Base-by-base conservation (phyloP, 2,113 vertebrate species). In the Helogale parvula region DNA sequence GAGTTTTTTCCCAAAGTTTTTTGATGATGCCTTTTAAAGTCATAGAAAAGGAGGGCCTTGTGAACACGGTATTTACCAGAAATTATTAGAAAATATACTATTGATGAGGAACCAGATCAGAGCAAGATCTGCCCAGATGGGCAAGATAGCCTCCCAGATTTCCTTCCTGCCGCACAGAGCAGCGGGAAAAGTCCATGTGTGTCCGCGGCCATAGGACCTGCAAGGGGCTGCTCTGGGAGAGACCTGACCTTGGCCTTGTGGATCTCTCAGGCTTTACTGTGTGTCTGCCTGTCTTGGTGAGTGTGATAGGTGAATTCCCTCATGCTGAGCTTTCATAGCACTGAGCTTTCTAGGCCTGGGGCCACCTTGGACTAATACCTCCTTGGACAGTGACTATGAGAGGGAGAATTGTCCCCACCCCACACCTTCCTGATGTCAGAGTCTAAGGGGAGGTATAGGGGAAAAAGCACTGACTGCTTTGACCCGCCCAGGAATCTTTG, bases 401-500 rank as follows among this genome's bases (percentile, higher is more conserved):
- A 83, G 63, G 25, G 19, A 89, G 60, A 15, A 9, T 11, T 29
- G 8, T 35, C 33, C 76, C 38, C 52, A 2, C 15, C 4, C 12
- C 11, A 11, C 2, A 2, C 41, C 88, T 29, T 63, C 86, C 71
- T 27, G 23, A 66, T 47, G 31, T 19, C 93, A 60, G 27, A 11
- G n/a, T 29, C 66, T 83, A 10, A 47, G 23, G 23, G 21, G 27
- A 16, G 29, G 29, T 5, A n/a, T 65, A 92, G 68, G 35, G 33
- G 88, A 13, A 27, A 6, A 1, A 66, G 50, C 0, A 0, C 47
- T 52, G 41, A 38, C 9, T 38, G 52, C 74, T 87, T 72, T 68
- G 60, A 80, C 82, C 71, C 80, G 35, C 27, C 79, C 38, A 41
- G 81, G 68, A 87, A 54, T 94, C 79, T 89, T 79, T 68, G 84